Conservation (phyloP, 1,140 invertebrate genomes). For the Prorops nasuta region DNA sequence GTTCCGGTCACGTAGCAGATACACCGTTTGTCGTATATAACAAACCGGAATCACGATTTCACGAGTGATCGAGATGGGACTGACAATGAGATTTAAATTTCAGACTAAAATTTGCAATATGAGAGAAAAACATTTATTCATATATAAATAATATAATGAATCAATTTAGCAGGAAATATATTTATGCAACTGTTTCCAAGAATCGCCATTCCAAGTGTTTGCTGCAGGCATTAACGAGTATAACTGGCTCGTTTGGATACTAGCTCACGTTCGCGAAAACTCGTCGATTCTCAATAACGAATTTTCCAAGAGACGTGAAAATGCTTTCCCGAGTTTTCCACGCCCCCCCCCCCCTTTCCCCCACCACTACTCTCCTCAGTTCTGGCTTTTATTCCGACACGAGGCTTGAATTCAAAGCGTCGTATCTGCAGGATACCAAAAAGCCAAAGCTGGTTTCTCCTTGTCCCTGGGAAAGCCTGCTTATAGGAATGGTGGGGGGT, state of each 20-base stretch:
- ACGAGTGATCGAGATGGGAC: too few relatives aligned
- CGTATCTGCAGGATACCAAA: too few relatives aligned
- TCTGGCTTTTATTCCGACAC: neutral
- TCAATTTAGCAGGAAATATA: too few relatives aligned
- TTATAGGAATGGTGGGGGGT: neutral
- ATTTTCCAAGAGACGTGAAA: slow-evolving; percentile 30
- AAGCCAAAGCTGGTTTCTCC: too few relatives aligned
- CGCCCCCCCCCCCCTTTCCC: slow-evolving; percentile 1
- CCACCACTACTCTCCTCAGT: neutral
- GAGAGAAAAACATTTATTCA: too few relatives aligned
- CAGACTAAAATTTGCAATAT: too few relatives aligned
- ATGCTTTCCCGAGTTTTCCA: slow-evolving; percentile 15
- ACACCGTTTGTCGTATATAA: too few relatives aligned
- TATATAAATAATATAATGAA: too few relatives aligned
- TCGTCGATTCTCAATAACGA: slow-evolving; percentile 32
- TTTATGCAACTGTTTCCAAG: too few relatives aligned
- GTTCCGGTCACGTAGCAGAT: too few relatives aligned
- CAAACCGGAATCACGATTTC: too few relatives aligned
- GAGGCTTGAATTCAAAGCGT: slow-evolving; percentile 3
- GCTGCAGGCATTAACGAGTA: neutral
- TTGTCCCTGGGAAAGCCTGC: slow-evolving; percentile 29
- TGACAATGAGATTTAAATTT: too few relatives aligned
- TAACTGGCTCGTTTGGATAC: slow-evolving; percentile 27
- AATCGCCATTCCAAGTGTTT: neutral
- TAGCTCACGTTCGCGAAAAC: slow-evolving; percentile 22